A percentile compares a stretch with the other conserved stretches of the same genome.
Conservation (phyloP, 2,113 vertebrate genomes). For the Tetrao urogallus region DNA sequence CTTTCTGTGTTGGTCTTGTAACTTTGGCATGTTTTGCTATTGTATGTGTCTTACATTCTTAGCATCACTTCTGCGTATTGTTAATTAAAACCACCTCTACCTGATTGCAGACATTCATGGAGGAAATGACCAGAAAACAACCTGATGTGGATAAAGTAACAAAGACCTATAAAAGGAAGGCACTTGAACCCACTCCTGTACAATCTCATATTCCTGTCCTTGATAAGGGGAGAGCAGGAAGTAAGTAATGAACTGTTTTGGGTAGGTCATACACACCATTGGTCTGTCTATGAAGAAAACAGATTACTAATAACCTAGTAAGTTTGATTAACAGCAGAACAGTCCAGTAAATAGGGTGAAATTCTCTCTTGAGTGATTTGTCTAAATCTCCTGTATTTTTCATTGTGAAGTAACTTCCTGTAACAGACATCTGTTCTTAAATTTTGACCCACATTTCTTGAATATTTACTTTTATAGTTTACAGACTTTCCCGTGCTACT, state of each 20-base stretch:
- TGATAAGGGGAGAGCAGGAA: conserved; percentile 89
- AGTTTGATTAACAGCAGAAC: not conserved
- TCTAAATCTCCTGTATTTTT: not conserved
- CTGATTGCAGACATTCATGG: conserved; percentile 91
- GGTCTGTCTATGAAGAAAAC: not conserved
- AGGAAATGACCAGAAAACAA: conserved; percentile 99
- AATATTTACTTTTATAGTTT: not conserved
- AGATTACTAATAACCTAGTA: conserved; percentile 2
- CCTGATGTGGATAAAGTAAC: conserved; percentile 98
- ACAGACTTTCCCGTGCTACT: not conserved
- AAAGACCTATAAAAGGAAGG: conserved; percentile 95
- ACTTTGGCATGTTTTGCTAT: not conserved
- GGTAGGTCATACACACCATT: not conserved
- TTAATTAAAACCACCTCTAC: conserved; percentile 5
- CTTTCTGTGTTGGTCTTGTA: not conserved
- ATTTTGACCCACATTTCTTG: not conserved
- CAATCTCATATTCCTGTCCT: conserved; percentile 96
- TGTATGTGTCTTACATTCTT: not conserved
- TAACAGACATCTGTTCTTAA: not conserved
- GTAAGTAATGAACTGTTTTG: conserved; percentile 79
- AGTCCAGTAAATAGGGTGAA: not conserved
- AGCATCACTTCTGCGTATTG: not conserved
- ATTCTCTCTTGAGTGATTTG: not conserved
- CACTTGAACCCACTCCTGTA: conserved; percentile 76
- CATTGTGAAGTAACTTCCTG: not conserved